Evolutionary conservation across 2,113 vertebrate species (phyloP), one percentile per base, ranked within the genome.

Genomic region (Labeo rohita): DNA sequence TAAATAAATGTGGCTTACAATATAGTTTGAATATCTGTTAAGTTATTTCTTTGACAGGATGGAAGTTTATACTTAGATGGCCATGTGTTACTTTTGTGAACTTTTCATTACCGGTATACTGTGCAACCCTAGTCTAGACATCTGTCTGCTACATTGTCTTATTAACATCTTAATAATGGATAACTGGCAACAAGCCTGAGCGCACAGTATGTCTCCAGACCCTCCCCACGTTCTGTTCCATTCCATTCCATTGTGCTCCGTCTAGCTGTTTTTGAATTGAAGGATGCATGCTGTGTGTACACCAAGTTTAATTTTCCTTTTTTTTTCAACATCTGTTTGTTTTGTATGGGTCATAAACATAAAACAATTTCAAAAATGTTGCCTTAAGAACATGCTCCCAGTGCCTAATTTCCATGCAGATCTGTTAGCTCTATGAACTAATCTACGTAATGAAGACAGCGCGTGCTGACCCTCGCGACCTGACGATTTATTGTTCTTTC

Each of bases 401-500:
- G n/a, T 34, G 79, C 21, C 59, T 34, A n/a, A 65, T 84, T 54
- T 59, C 61, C 28, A 66, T 59, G 54, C 34, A 81, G 59, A 45
- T 75, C 70, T 36, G 50, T 54, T 82, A 43, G 54, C 81, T 93
- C 93, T 91, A 89, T 2, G 0, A 93, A 94, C 87, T 82, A 89
- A 61, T 75, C 36, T 52, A 66, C 36, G 23, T 66, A 85, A 86
- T 86, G 13, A 86, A 92, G 87, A 84, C 89, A 9, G 23, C 91
- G 89, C 84, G 83, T 89, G 87, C 90, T 90, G 86, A 52, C 63
- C 47, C 63, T 36, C 77, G 80, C 89, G 88, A 92, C 92, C 90
- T 89, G 90, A 84, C 89, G 93, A 93, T 94, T 95, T 92, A 94
- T 95, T 94, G 93, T 92, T 90, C 91, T 91, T 94, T 94, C 92